phyloP scores from a whole-genome alignment of 2,797 vertebrate genomes.

The Setipinna tenuifilis region DNA sequence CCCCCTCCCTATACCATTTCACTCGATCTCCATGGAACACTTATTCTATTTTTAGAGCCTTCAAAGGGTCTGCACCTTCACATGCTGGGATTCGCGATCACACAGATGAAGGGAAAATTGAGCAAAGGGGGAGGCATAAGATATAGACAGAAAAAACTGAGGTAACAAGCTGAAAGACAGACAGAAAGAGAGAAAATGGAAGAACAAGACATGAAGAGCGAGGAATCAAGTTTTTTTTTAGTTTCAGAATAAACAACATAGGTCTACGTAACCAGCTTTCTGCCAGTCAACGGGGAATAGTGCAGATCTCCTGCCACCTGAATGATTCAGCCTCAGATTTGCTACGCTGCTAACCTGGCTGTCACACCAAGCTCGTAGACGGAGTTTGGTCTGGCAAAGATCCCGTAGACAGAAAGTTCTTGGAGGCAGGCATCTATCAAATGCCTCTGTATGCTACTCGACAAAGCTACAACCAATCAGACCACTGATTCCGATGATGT shows the following conservation, averaged over 20 bases:
- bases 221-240: not conserved
- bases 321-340: conserved; percentile 6
- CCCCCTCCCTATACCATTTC: not conserved
- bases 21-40: conserved; percentile 39
- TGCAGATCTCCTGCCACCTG: not conserved
- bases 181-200: not conserved
- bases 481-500: no score
- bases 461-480: no score
- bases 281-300: not conserved
- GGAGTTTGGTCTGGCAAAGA: no score
- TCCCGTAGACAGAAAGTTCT: no score
- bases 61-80: conserved; percentile 52
- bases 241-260: not conserved
- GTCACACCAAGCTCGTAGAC: no score
- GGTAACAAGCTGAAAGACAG: not conserved
- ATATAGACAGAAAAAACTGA: not conserved
- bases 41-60: conserved; percentile 51
- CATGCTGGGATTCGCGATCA: conserved; percentile 33
- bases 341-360: not conserved
- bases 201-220: not conserved
- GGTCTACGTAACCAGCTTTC: not conserved
- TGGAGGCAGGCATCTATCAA: no score
- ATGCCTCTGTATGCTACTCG: no score
- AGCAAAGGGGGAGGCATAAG: conserved; percentile 30
- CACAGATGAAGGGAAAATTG: conserved; percentile 23